Evolutionary conservation across 2,797 vertebrate genomes (phyloP).

Genomic region (Diceros bicornis): DNA sequence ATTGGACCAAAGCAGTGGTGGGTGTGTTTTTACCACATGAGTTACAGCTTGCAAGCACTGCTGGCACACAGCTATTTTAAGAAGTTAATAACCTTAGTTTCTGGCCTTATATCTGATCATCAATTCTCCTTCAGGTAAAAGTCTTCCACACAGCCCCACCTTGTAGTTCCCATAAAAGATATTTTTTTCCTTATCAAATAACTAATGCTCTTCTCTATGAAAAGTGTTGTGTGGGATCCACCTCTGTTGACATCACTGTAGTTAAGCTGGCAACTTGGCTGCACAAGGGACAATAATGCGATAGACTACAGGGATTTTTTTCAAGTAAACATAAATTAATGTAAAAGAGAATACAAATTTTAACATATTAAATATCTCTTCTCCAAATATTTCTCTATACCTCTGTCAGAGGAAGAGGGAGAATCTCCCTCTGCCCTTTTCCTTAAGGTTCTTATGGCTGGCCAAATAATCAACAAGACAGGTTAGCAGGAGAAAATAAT

Average conservation of each 20-base stretch:
- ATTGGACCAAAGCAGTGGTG: too few species aligned
- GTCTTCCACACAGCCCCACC: neutral
- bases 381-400: neutral
- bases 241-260: neutral
- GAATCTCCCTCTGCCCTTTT: too few species aligned
- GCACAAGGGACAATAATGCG: neutral
- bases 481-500: too few species aligned
- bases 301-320: neutral
- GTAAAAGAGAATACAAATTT: neutral
- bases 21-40: neutral
- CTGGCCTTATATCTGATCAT: neutral
- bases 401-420: too few species aligned
- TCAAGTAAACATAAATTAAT: slow-evolving; percentile 5
- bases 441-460: too few species aligned
- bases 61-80: neutral
- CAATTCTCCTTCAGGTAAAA: neutral
- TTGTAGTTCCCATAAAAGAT: neutral
- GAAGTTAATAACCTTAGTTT: neutral
- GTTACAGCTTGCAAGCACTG: neutral
- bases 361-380: slow-evolving; percentile 35
- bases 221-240: neutral
- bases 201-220: neutral
- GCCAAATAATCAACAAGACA: too few species aligned
- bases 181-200: neutral
- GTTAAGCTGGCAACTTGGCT: neutral